phyloP scores from a whole-genome alignment of 1,140 invertebrate species.

The Pseudachorutes palmiensis region DNA sequence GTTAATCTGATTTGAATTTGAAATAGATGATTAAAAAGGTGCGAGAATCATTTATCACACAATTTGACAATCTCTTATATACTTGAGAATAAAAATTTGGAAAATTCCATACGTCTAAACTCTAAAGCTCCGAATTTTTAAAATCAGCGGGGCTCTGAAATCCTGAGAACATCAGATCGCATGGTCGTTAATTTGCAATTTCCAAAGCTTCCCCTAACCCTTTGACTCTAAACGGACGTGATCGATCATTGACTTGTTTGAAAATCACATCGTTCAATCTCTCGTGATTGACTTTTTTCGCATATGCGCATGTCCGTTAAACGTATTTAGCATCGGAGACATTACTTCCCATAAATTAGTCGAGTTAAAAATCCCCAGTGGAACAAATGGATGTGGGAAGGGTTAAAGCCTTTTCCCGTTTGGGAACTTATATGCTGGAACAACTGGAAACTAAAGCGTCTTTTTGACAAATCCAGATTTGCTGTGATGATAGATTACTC shows the following conservation, averaged over 20 bases:
- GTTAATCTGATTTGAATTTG: not conserved
- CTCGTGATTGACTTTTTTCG: too few relatives aligned
- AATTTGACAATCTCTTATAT: not conserved
- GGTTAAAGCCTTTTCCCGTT: too few relatives aligned
- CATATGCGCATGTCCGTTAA: not conserved
- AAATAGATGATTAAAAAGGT: not conserved
- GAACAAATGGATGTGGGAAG: not conserved
- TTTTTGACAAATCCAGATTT: constrained; percentile 2
- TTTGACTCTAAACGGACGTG: too few relatives aligned
- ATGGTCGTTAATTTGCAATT: too few relatives aligned
- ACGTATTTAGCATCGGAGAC: not conserved
- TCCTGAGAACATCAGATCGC: too few relatives aligned
- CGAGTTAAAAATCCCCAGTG: not conserved
- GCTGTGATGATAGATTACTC: not conserved
- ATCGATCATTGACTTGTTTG: too few relatives aligned
- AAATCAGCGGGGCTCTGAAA: too few relatives aligned
- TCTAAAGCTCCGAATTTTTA: not conserved
- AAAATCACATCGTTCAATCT: too few relatives aligned
- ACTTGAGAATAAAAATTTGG: too few relatives aligned
- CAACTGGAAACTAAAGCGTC: not conserved
- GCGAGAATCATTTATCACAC: not conserved
- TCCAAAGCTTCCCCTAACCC: too few relatives aligned
- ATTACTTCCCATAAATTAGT: not conserved
- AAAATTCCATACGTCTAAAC: not conserved
- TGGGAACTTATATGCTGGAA: too few relatives aligned